Conservation (phyloP, 1,140 invertebrate species). For the Lepidurus apus region DNA sequence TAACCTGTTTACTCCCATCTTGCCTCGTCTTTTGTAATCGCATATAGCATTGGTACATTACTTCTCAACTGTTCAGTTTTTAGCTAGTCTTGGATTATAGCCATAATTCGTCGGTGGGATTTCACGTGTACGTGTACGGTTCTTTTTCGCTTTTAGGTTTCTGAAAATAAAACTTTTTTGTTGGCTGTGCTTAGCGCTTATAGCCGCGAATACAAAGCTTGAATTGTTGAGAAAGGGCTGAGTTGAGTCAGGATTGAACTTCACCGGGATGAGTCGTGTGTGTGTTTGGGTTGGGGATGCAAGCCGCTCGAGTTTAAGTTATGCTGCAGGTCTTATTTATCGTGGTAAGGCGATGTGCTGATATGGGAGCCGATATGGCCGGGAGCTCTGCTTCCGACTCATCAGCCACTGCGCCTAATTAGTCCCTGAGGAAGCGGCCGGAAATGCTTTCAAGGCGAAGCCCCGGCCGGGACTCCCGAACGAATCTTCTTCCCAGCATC, state of each 20-base stretch:
- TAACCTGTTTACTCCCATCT: no score
- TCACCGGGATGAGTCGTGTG: neutral
- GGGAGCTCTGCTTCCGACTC: conserved; percentile 16
- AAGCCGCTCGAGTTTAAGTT: neutral
- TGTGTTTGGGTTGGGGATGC: neutral
- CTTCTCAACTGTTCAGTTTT: no score
- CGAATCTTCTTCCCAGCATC: conserved; percentile 18
- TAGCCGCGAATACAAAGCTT: neutral
- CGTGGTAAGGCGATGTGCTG: conserved; percentile 20
- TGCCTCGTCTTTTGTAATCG: no score
- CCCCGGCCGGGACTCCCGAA: conserved; percentile 16
- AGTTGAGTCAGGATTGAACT: neutral
- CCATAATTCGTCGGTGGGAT: no score
- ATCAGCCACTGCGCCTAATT: conserved; percentile 21
- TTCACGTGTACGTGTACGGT: neutral
- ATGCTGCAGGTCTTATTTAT: conserved; percentile 15
- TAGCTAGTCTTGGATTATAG: no score
- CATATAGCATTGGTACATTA: no score
- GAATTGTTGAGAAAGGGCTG: neutral
- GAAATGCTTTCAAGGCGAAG: conserved; percentile 21
- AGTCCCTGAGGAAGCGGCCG: conserved; percentile 16
- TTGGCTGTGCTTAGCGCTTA: neutral
- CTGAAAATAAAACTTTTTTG: neutral
- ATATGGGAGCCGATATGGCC: conserved; percentile 13
- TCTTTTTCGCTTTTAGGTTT: neutral